Evolutionary conservation across 2,888 invertebrate species (phyloP).

Genomic region (Drosophila nr. medialis): DNA sequence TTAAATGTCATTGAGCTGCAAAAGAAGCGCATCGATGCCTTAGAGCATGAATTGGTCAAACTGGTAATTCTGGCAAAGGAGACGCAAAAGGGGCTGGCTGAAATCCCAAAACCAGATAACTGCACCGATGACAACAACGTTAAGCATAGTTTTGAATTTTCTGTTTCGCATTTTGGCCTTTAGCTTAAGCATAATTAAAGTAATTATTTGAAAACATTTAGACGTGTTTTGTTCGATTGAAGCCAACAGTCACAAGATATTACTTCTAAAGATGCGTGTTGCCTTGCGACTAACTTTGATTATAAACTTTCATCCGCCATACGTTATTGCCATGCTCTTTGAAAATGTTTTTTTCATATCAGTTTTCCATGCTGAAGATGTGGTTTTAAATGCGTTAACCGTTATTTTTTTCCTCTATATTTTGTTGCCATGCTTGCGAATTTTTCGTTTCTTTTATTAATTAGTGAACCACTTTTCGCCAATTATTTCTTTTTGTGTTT

Average conservation of each 20-base stretch:
- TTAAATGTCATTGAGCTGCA: slow-evolving; percentile 39
- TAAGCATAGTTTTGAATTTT: not conserved
- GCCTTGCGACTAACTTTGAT: not conserved
- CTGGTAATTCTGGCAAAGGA: slow-evolving; percentile 42
- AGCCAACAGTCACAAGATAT: not conserved
- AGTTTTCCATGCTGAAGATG: not conserved
- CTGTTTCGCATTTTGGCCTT: not conserved
- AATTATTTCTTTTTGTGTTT: slow-evolving; percentile 52
- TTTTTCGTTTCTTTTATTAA: slow-evolving; percentile 42
- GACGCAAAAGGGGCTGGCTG: slow-evolving; percentile 38
- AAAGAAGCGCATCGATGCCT: slow-evolving; percentile 36
- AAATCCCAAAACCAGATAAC: slow-evolving; percentile 3
- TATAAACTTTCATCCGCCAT: not conserved
- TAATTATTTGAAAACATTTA: not conserved
- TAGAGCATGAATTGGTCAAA: slow-evolving; percentile 43
- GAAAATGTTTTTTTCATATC: not conserved
- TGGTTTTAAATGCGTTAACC: not conserved
- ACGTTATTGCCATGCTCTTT: not conserved
- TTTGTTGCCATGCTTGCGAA: slow-evolving; percentile 1
- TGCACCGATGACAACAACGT: not conserved
- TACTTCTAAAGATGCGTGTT: not conserved
- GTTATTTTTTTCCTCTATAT: slow-evolving; percentile 7
- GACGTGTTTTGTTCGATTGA: not conserved
- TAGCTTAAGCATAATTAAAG: not conserved
- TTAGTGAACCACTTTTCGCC: slow-evolving; percentile 58